These are phyloP conservation scores for Amblyjoppa fuscipennis DNA, from an alignment of 2,888 invertebrate species.

Conservation along the genomic window DNA sequence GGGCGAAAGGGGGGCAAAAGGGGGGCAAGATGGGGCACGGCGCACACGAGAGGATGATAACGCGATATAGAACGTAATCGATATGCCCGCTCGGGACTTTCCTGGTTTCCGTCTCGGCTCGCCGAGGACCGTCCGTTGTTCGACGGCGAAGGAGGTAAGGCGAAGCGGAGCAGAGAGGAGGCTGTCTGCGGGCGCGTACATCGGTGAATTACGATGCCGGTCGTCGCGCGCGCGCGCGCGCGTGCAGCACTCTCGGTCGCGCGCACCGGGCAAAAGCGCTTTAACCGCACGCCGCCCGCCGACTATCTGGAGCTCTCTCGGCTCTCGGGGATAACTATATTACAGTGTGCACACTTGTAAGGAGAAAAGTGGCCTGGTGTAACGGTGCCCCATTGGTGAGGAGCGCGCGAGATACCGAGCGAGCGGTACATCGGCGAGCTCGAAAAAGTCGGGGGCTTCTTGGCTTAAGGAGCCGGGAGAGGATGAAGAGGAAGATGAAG, in stretches of 20 bases:
- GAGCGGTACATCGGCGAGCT: slow-evolving; percentile 76
- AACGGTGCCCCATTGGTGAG: slow-evolving; percentile 73
- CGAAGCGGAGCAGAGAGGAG: slow-evolving; percentile 6
- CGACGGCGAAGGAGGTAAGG: neutral
- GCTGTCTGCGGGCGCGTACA: slow-evolving; percentile 44
- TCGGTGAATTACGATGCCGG: slow-evolving; percentile 66
- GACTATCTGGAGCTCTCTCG: slow-evolving; percentile 63
- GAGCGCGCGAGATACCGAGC: slow-evolving; percentile 52
- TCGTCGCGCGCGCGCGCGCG: slow-evolving; percentile 50
- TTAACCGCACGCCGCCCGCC: slow-evolving; percentile 64
- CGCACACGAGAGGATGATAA: slow-evolving; percentile 20
- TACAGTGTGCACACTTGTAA: slow-evolving; percentile 74
- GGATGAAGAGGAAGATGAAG: slow-evolving; percentile 6
- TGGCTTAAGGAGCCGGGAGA: neutral
- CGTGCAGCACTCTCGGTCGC: slow-evolving; percentile 42
- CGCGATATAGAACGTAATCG: slow-evolving; percentile 61
- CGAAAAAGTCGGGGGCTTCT: slow-evolving; percentile 70
- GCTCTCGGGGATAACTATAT: slow-evolving; percentile 76
- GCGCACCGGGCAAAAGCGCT: slow-evolving; percentile 49
- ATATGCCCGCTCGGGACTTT: slow-evolving; percentile 53
- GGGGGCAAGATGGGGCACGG: neutral
- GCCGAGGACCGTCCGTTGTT: slow-evolving; percentile 58
- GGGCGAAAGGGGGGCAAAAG: no score
- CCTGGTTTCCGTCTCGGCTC: slow-evolving; percentile 49
- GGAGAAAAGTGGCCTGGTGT: slow-evolving; percentile 77